Percentiles rank a stretch among this genome's conserved stretches.
Conservation (phyloP, 2,888 invertebrate species). For the Nymphalis c-album region DNA sequence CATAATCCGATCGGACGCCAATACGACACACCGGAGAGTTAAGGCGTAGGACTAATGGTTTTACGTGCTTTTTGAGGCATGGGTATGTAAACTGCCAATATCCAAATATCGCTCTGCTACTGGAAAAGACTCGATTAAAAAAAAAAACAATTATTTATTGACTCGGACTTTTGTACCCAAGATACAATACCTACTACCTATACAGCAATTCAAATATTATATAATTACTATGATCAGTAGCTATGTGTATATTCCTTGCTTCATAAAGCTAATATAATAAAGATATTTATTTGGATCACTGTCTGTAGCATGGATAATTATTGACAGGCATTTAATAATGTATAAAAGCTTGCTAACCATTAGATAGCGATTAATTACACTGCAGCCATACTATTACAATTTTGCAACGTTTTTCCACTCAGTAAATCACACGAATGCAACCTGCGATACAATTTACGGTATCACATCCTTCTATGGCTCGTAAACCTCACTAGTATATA, state of each 20-base stretch:
- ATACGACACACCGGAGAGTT: too few species aligned
- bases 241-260: too few species aligned
- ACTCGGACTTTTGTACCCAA: too few species aligned
- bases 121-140: too few species aligned
- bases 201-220: neutral
- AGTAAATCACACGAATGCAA: conserved; percentile 44
- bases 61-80: too few species aligned
- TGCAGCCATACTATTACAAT: conserved; percentile 19
- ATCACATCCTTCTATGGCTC: conserved; percentile 34
- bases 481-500: conserved; percentile 35
- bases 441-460: conserved; percentile 40
- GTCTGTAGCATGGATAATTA: neutral
- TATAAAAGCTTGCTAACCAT: conserved; percentile 15
- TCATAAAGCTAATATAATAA: neutral
- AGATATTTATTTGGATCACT: neutral
- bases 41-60: too few species aligned
- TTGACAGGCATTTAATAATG: conserved; percentile 11
- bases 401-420: conserved; percentile 26
- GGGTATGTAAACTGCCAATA: too few species aligned
- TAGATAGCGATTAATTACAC: conserved; percentile 17
- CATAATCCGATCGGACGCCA: too few species aligned
- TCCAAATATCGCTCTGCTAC: too few species aligned
- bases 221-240: neutral
- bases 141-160: too few species aligned
- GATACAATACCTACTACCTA: too few species aligned